Conservation (phyloP, 2,888 invertebrate genomes). For the Lasioglossum leucozonium region DNA sequence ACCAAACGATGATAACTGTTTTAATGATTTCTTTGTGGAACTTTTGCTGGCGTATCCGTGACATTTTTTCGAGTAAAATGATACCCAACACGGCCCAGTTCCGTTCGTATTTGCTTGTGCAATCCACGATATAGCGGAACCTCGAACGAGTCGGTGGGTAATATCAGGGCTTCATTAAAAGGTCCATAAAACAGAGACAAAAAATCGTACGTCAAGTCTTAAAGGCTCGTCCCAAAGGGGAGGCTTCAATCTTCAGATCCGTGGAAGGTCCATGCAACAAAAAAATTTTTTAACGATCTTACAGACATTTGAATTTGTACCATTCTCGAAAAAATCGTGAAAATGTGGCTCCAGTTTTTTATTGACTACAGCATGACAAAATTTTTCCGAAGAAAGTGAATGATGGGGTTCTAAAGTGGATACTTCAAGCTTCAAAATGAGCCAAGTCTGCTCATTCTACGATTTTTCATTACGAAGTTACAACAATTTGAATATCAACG, state of each 20-base stretch:
- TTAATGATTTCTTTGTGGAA: background rate
- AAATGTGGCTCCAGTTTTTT: no score
- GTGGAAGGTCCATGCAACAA: background rate
- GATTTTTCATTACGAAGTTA: no score
- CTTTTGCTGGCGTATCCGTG: accelerated
- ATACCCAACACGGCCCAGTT: background rate
- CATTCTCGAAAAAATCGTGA: no score
- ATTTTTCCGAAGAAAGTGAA: no score
- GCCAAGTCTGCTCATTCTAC: no score
- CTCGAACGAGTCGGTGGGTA: background rate
- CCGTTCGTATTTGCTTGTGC: accelerated
- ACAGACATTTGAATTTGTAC: no score
- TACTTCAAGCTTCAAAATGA: no score
- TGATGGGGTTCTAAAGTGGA: accelerated
- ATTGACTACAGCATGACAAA: no score
- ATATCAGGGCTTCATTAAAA: background rate
- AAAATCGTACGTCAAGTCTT: background rate
- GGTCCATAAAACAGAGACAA: background rate
- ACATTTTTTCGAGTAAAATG: background rate
- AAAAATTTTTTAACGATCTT: background rate
- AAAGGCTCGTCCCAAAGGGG: background rate
- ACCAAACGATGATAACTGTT: background rate
- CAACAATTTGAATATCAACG: no score
- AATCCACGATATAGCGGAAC: background rate
- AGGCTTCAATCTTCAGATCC: background rate